Conservation (phyloP, 2,888 invertebrate genomes). For the Pachydiplax longipennis region DNA sequence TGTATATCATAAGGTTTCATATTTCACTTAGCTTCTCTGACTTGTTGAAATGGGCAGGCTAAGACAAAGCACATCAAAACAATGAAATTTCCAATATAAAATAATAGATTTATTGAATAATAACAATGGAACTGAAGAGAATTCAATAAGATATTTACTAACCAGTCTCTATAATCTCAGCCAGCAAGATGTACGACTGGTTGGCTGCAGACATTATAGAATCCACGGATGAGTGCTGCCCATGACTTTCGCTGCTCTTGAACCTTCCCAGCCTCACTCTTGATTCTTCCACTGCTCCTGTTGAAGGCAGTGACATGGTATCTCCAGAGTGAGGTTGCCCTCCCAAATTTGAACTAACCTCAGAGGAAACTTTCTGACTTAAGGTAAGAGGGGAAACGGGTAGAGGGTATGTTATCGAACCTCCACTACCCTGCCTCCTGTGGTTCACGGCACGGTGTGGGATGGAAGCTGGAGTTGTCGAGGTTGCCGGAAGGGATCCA, state of each 20-base stretch:
- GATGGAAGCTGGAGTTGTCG: neutral
- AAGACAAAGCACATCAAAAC: too few relatives aligned
- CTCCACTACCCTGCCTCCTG: conserved; percentile 36
- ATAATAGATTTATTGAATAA: too few relatives aligned
- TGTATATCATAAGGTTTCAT: too few relatives aligned
- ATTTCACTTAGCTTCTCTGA: too few relatives aligned
- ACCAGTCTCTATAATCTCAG: conserved; percentile 74
- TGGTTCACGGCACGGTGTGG: conserved; percentile 20
- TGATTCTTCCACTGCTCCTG: neutral
- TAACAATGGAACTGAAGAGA: too few relatives aligned
- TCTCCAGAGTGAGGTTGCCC: neutral
- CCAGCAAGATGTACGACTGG: conserved; percentile 60
- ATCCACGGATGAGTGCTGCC: neutral
- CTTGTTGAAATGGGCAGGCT: too few relatives aligned
- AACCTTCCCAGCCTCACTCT: neutral
- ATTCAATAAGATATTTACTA: conserved; percentile 50
- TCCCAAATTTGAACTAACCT: neutral
- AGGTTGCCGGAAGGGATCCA: neutral
- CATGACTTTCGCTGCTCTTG: neutral
- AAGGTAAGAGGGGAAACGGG: conserved; percentile 18
- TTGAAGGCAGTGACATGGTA: neutral
- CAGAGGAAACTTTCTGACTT: neutral
- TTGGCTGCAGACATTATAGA: neutral
- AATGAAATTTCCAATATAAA: too few relatives aligned
- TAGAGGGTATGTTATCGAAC: conserved; percentile 24